Evolutionary conservation across 2,113 vertebrate genomes (phyloP), one percentile per base, ranked within the genome.

Genomic region (Oryzias melastigma): DNA sequence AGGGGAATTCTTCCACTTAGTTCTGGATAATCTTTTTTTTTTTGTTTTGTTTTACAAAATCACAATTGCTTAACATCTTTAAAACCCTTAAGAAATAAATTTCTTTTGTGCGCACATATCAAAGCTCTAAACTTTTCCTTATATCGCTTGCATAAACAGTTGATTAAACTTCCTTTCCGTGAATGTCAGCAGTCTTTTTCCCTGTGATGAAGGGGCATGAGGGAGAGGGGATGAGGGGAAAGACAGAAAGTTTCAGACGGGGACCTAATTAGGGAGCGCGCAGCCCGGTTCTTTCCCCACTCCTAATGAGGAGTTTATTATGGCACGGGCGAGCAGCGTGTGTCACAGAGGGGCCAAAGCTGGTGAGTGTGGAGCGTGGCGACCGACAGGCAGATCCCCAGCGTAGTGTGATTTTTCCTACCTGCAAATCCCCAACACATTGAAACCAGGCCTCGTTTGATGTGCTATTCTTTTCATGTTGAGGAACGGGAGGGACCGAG

Each of bases 391-490:
- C 80, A 55, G 63, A 77, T 88, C 78, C 84, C 83, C 52, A 25
- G 79, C 69, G 15, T 73, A 18, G 83, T 65, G 73, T 59, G 77
- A 77, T 82, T 65, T 22, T 81, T 76, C 73, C 35, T 89, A 92
- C 90, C 88, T 92, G 89, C 83, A 86, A 90, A 90, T 87, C 87
- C 87, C 83, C 72, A 76, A 89, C 90, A 87, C 86, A 85, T 78
- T 87, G 80, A 89, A 81, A 84, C 75, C 84, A 81, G 86, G 75
- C 82, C 82, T 84, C 86, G 87, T 92, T 91, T 91, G 89, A 92
- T 91, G 89, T 91, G 88, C 84, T 85, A 80, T 88, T 91, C 90
- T 91, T 92, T 91, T 92, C 87, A 92, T 92, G 90, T 90, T 46
- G 76, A 66, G 77, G 61, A 87, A 77, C 76, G 44, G 83, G 80